Conservation (phyloP, 2,797 vertebrate genomes). For the Propithecus perrieri region DNA sequence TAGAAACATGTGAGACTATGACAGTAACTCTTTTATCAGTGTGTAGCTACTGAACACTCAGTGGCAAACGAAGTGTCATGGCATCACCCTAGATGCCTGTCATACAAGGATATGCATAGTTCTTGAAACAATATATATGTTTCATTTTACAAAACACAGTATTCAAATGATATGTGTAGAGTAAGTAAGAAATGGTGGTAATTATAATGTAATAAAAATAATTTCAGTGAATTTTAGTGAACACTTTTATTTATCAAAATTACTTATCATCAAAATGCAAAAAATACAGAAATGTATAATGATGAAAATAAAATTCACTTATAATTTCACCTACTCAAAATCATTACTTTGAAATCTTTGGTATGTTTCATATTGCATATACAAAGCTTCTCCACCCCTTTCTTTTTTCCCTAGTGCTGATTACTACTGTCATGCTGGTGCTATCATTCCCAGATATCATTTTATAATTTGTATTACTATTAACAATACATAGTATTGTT, state of each 20-base stretch:
- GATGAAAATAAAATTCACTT: not conserved
- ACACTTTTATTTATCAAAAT: not conserved
- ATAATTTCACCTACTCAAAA: not conserved
- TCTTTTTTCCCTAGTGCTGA: not conserved
- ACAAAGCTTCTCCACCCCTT: not conserved
- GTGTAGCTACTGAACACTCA: not conserved
- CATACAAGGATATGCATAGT: not conserved
- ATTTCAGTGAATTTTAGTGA: not conserved
- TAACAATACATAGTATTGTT: not conserved
- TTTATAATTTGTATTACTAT: not conserved
- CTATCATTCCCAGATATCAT: not conserved
- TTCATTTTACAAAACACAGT: not conserved
- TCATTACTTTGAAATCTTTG: not conserved
- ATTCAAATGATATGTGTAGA: not conserved
- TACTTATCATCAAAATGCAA: not conserved
- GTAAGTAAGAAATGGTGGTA: not conserved
- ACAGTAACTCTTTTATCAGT: not conserved
- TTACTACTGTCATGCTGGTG: not conserved
- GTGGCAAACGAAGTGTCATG: not conserved
- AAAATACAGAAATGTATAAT: not conserved
- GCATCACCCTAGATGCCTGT: not conserved
- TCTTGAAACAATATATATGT: not conserved
- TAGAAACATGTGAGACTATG: not conserved
- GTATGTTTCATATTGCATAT: not conserved
- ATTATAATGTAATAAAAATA: not conserved